Evolutionary conservation across 2,888 invertebrate genomes (phyloP).

Genomic region (Tipula helvola): DNA sequence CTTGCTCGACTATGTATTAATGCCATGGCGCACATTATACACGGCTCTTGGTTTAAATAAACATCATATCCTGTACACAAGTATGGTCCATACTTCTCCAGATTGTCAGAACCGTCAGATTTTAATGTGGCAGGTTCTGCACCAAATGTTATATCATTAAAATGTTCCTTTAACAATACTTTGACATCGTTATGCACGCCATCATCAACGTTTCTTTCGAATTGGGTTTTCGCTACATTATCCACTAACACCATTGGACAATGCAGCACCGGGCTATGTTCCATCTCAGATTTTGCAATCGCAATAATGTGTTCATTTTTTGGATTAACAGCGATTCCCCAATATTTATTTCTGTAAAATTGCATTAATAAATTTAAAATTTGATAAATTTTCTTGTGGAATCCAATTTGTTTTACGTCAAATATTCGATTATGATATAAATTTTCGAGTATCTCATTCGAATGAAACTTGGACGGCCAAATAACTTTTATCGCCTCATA

Average conservation of each 20-base stretch:
- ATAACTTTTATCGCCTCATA: slow-evolving; percentile 43
- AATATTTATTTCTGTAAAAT: slow-evolving; percentile 30
- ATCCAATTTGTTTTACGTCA: slow-evolving; percentile 36
- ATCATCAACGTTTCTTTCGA: slow-evolving; percentile 36
- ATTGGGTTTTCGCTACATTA: slow-evolving; percentile 69
- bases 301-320: slow-evolving; percentile 49
- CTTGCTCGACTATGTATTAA: slow-evolving; percentile 78
- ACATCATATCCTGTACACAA: slow-evolving; percentile 80
- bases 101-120: slow-evolving; percentile 24
- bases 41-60: slow-evolving; percentile 76
- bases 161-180: slow-evolving; percentile 30
- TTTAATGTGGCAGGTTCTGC: slow-evolving; percentile 33
- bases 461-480: slow-evolving; percentile 82
- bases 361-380: slow-evolving; percentile 25
- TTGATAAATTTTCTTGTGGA: slow-evolving; percentile 46
- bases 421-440: slow-evolving; percentile 51
- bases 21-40: slow-evolving; percentile 93
- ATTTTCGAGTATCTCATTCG: slow-evolving; percentile 58
- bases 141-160: slow-evolving; percentile 37
- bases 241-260: slow-evolving; percentile 77
- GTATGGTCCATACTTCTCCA: slow-evolving; percentile 45
- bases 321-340: slow-evolving; percentile 60
- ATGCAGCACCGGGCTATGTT: slow-evolving; percentile 64
- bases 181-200: slow-evolving; percentile 38
- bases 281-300: slow-evolving; percentile 39